Base-by-base conservation (phyloP, 2,797 vertebrate genomes). In the Pelochelys cantorii region DNA sequence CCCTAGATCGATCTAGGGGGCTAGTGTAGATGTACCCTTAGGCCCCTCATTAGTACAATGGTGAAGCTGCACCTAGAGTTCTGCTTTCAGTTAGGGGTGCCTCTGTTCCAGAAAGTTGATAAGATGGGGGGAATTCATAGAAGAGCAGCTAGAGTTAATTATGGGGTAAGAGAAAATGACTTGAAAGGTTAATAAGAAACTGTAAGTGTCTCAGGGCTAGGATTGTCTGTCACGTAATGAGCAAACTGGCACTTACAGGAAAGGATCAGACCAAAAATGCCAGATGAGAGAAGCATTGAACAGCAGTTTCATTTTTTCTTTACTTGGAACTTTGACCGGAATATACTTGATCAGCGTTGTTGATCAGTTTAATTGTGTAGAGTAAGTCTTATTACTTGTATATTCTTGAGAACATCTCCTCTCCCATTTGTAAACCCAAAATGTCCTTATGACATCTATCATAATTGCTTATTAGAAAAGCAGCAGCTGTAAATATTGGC, bases 151-250 rank as follows among this genome's bases (percentile, higher is more conserved):
- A 29, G 91, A 86, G 18, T 25, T 23, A 53, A n/a, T 48, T 42
- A 86, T 12, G 13, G 52, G 37, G 15, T 37, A 23, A 3, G 52
- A 56, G 31, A 29, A 42, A 79, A 53, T 1, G 0, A 7, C 75
- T 56, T 15, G 4, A 6, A 89, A 74, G 22, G 53, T 84, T 5
- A 48, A 78, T 74, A 83, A 20, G 55, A 80, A 42, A 1, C 37
- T 48, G 11, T 8, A 56, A 9, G 7, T 2, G 48, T 90, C 79
- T 84, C 25, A 78, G 77, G 71, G 22, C 25, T 86, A 31, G 54
- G 37, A 2, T 23, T 90, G 1, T 65, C 42, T n/a, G 0, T 84
- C 13, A 29, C 42, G 11, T n/a, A n/a, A 65, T n/a, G 62, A 65
- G 62, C 13, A 65, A 65, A 65, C 7, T 65, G 62, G 14, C 31